Conservation (phyloP, 2,797 vertebrate genomes). For the Molossus molossus region DNA sequence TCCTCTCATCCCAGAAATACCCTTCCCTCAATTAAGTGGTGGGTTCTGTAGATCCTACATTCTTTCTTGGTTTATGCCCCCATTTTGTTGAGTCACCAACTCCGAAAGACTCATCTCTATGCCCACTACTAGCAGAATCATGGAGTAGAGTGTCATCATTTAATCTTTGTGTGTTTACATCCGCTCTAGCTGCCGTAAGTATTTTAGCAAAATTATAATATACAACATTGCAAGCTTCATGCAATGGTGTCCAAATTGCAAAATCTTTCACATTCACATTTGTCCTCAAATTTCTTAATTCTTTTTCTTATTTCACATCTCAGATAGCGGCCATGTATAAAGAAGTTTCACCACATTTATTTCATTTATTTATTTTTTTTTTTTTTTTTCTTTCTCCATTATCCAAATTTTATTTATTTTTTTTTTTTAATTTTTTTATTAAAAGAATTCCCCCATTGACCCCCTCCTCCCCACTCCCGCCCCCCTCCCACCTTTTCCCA, state of each 20-base stretch:
- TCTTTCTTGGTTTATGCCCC: conserved; percentile 16
- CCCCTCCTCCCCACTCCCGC: too few species aligned
- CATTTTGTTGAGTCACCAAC: conserved; percentile 21
- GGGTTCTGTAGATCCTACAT: not conserved
- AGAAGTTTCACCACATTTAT: conserved; percentile 98
- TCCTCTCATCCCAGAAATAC: not conserved
- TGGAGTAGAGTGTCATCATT: conserved; percentile 99
- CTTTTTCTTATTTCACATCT: conserved; percentile 98
- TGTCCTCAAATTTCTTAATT: conserved; percentile 97
- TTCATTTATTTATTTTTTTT: conserved; percentile 99
- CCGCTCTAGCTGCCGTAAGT: conserved; percentile 97
- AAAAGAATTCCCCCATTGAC: too few species aligned
- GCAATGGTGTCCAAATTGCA: conserved; percentile 99
- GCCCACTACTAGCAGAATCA: conserved; percentile 98
- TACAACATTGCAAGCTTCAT: conserved; percentile 99
- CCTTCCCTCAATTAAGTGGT: not conserved
- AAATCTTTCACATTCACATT: conserved; percentile 99
- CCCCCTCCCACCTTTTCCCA: too few species aligned
- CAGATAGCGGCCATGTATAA: conserved; percentile 99
- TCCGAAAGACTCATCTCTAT: conserved; percentile 91
- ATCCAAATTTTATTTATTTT: too few species aligned
- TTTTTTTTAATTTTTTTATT: too few species aligned
- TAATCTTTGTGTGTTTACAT: conserved; percentile 98
- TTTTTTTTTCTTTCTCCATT: too few species aligned
- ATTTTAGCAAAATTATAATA: conserved; percentile 99